Conservation (phyloP, 2,113 vertebrate genomes). For the Struthio camelus region DNA sequence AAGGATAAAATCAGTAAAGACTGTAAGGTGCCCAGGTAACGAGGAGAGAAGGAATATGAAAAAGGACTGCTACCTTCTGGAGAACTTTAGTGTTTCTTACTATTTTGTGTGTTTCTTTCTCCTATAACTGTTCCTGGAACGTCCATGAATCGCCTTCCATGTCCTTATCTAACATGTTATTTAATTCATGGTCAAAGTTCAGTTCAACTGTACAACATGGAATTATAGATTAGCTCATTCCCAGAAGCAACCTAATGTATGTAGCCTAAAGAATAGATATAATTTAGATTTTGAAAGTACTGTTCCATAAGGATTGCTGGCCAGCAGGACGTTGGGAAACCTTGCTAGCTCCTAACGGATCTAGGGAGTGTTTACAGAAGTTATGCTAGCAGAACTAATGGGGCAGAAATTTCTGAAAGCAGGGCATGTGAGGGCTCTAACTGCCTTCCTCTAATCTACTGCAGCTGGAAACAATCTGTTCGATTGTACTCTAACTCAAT, state of each 20-base stretch:
- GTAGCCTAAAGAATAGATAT: neutral
- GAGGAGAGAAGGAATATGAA: neutral
- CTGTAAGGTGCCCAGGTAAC: neutral
- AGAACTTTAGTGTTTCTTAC: neutral
- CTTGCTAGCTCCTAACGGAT: neutral
- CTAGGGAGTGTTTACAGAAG: neutral
- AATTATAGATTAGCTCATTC: neutral
- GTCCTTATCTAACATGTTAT: neutral
- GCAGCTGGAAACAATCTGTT: neutral
- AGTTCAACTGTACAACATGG: neutral
- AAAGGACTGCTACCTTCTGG: neutral
- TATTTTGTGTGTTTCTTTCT: neutral
- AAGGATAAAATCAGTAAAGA: slow-evolving; percentile 10
- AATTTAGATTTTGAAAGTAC: neutral
- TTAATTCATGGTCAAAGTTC: neutral
- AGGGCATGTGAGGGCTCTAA: neutral
- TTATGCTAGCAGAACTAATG: neutral
- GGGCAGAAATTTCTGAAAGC: neutral
- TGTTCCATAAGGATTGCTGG: neutral
- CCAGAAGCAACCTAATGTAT: neutral
- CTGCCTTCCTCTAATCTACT: neutral
- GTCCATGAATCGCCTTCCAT: neutral
- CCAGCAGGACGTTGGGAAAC: neutral
- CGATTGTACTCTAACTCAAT: neutral
- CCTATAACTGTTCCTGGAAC: neutral